Evolutionary conservation across 2,888 invertebrate genomes (phyloP).

Genomic region (Xestia rhomboidea): DNA sequence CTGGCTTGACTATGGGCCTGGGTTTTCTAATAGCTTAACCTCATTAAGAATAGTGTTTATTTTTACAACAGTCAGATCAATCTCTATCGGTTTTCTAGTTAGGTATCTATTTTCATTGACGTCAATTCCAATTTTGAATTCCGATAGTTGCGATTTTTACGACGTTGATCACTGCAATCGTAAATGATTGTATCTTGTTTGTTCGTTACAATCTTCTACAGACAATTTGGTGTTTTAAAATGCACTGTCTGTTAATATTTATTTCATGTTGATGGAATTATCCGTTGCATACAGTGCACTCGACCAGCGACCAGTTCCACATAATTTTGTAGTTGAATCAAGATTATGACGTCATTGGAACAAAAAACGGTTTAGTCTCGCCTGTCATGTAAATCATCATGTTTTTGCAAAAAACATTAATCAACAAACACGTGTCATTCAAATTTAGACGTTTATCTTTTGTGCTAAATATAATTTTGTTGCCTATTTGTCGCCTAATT

Average conservation of each 20-base stretch:
- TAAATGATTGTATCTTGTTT: not conserved
- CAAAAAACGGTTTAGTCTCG: slow-evolving; percentile 54
- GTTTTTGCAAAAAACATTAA: slow-evolving; percentile 25
- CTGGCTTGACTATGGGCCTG: too few species aligned
- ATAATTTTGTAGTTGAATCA: not conserved
- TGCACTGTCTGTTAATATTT: not conserved
- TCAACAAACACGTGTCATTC: slow-evolving; percentile 37
- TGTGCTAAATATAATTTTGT: not conserved
- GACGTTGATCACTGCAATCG: not conserved
- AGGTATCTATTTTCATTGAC: not conserved
- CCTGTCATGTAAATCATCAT: slow-evolving; percentile 39
- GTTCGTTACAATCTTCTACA: not conserved
- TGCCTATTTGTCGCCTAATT: not conserved
- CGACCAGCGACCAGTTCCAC: not conserved
- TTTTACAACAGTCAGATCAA: not conserved
- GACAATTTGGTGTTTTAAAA: not conserved
- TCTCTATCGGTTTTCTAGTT: not conserved
- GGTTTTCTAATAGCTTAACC: not conserved
- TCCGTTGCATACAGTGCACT: not conserved
- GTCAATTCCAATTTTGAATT: not conserved
- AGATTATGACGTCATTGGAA: slow-evolving; percentile 36
- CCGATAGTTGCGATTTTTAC: not conserved
- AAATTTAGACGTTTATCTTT: slow-evolving; percentile 6
- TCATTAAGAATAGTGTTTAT: not conserved
- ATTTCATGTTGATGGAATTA: not conserved